phyloP scores from a whole-genome alignment of 1,140 invertebrate genomes.

The Onthophagus taurus region DNA sequence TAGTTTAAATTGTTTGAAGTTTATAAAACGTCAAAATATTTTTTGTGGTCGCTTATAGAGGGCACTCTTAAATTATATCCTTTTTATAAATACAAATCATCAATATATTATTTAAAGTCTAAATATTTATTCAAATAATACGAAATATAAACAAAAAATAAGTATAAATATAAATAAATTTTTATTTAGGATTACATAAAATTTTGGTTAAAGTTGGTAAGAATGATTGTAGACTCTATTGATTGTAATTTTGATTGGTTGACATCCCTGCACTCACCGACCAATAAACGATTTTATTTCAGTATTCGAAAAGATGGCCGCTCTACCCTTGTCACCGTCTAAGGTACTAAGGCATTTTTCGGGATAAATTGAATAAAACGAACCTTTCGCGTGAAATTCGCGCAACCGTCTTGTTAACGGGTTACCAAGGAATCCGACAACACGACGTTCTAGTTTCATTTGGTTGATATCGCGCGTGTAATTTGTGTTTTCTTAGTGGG shows the following conservation, averaged over 20 bases:
- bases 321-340: slow-evolving; percentile 56
- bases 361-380: slow-evolving; percentile 12
- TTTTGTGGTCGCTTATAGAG: not conserved
- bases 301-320: slow-evolving; percentile 51
- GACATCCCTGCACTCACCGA: slow-evolving; percentile 18
- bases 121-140: not conserved
- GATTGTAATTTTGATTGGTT: slow-evolving; percentile 34
- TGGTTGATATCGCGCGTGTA: too few species aligned
- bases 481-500: too few species aligned
- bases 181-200: not conserved
- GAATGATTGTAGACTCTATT: slow-evolving; percentile 24
- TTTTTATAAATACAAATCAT: too few species aligned
- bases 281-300: slow-evolving; percentile 29
- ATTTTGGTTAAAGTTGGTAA: slow-evolving; percentile 17
- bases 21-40: not conserved
- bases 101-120: not conserved
- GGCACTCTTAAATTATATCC: too few species aligned
- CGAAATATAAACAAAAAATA: too few species aligned
- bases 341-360: slow-evolving; percentile 41
- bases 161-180: too few species aligned
- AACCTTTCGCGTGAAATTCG: not conserved
- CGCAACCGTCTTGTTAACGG: too few species aligned
- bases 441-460: too few species aligned
- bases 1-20: too few species aligned
- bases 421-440: too few species aligned